Conservation (phyloP, 1,140 invertebrate genomes). For the Rhyacophila brunnea region DNA sequence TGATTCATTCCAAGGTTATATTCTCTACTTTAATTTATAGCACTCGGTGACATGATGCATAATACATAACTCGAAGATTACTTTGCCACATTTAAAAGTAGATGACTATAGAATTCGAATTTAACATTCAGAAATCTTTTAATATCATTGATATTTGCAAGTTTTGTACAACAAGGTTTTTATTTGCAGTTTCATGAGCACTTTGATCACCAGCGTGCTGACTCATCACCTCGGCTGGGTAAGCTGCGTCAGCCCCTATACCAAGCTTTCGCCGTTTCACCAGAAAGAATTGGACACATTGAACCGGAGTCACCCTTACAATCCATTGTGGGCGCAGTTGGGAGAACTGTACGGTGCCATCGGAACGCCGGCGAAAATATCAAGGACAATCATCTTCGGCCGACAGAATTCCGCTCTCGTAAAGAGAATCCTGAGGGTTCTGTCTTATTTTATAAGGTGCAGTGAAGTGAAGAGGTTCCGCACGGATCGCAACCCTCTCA, state of each 20-base stretch:
- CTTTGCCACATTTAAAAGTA: too few relatives aligned
- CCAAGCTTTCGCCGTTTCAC: constrained; percentile 36
- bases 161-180: too few relatives aligned
- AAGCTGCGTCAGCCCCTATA: constrained; percentile 64
- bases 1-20: too few relatives aligned
- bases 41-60: too few relatives aligned
- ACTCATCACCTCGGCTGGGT: constrained; percentile 91
- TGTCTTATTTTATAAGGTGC: constrained; percentile 84
- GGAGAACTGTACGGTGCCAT: constrained; percentile 81
- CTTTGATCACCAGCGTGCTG: constrained; percentile 80
- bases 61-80: too few relatives aligned
- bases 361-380: constrained; percentile 71
- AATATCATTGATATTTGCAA: too few relatives aligned
- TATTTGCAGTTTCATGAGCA: constrained; percentile 91
- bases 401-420: constrained; percentile 63
- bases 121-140: too few relatives aligned
- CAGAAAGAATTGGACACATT: constrained; percentile 37
- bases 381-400: constrained; percentile 77
- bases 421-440: constrained; percentile 63
- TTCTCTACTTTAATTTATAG: too few relatives aligned
- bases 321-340: constrained; percentile 84
- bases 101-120: too few relatives aligned
- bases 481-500: constrained; percentile 10
- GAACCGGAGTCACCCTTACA: constrained; percentile 58
- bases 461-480: constrained; percentile 59